Evolutionary conservation across 2,113 vertebrate genomes (phyloP).

Genomic region (Zootoca vivipara): DNA sequence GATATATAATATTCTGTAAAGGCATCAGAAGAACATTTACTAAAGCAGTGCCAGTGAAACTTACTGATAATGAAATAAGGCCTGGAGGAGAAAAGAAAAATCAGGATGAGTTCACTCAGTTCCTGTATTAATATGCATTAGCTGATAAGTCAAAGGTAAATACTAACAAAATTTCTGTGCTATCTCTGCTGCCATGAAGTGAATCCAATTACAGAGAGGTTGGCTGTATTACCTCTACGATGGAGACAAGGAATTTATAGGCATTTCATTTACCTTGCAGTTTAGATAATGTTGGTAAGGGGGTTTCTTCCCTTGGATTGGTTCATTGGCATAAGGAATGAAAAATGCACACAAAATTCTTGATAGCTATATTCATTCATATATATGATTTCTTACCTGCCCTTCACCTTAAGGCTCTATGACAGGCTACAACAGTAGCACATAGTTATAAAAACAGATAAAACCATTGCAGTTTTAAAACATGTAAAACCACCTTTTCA

Average conservation of each 20-base stretch:
- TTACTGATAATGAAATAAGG: conserved; percentile 26
- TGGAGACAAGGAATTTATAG: conserved; percentile 36
- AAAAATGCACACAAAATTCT: background rate
- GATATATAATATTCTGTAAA: background rate
- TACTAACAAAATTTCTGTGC: conserved; percentile 48
- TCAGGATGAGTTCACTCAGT: conserved; percentile 20
- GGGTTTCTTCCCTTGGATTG: background rate
- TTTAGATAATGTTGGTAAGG: conserved; percentile 58
- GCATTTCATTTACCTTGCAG: conserved; percentile 50
- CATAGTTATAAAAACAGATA: background rate
- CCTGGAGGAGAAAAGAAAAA: conserved; percentile 7
- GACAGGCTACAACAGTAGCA: too few relatives aligned
- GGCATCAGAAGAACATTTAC: background rate
- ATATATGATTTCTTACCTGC: too few relatives aligned
- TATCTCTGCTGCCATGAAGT: conserved; percentile 22
- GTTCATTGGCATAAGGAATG: background rate
- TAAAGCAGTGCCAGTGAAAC: conserved; percentile 14
- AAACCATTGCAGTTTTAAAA: background rate
- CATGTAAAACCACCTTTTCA: background rate
- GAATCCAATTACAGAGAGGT: conserved; percentile 32
- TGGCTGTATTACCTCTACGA: conserved; percentile 30
- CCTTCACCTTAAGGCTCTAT: too few relatives aligned
- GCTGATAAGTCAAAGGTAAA: conserved; percentile 36
- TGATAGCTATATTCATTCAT: background rate
- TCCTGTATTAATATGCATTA: conserved; percentile 3